Evolutionary conservation across 2,888 invertebrate genomes (phyloP).

Genomic region (Meloe dianella): DNA sequence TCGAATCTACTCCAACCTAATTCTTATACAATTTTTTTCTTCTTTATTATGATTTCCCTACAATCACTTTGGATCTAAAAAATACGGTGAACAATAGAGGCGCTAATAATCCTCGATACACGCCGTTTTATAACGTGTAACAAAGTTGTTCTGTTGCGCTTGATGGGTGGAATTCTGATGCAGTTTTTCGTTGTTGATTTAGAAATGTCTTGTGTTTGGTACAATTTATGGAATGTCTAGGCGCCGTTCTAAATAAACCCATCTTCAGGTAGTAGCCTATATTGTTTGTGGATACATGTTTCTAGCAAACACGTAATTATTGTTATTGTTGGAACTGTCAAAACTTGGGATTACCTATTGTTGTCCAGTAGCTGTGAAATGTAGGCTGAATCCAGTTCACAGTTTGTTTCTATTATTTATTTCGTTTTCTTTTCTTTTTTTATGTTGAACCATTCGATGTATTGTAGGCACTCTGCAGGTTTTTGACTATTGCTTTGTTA

Average conservation of each 20-base stretch:
- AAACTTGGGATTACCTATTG: slow-evolving; percentile 57
- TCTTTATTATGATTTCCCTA: neutral
- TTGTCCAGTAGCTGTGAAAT: slow-evolving; percentile 46
- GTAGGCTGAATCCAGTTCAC: slow-evolving; percentile 44
- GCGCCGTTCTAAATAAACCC: slow-evolving; percentile 39
- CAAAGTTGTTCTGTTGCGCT: neutral
- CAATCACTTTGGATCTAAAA: no score
- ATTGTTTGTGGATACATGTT: slow-evolving; percentile 53
- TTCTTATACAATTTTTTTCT: neutral
- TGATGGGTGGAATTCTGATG: no score
- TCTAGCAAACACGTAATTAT: slow-evolving; percentile 58
- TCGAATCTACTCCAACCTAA: neutral
- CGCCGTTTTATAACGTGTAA: no score
- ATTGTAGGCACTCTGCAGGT: slow-evolving; percentile 42
- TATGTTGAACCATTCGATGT: slow-evolving; percentile 32
- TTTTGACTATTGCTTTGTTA: slow-evolving; percentile 50
- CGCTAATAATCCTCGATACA: no score
- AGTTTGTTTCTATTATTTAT: slow-evolving; percentile 27
- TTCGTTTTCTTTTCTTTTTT: slow-evolving; percentile 22
- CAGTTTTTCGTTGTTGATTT: neutral
- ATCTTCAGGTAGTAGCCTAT: slow-evolving; percentile 45
- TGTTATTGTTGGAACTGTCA: slow-evolving; percentile 57
- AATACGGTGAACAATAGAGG: no score
- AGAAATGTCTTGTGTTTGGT: no score
- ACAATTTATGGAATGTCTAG: slow-evolving; percentile 12